These are phyloP conservation scores for Bovichtus variegatus DNA, from an alignment of 2,797 vertebrate species.

Conservation along the genomic window DNA sequence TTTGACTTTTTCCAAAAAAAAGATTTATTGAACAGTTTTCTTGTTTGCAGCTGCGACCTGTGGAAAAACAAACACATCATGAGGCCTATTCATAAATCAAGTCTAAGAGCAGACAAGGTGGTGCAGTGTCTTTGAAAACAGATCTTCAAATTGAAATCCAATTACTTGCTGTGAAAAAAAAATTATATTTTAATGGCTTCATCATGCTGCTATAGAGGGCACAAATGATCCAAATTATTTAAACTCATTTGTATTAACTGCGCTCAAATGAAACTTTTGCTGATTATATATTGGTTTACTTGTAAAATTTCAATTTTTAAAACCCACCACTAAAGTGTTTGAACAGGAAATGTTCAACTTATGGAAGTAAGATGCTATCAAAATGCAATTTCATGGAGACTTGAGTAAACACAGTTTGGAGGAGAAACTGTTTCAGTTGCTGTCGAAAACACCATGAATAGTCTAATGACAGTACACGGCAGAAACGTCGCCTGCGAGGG, in stretches of 20 bases:
- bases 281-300: conserved; percentile 19
- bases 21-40: conserved; percentile 84
- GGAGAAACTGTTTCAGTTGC: conserved; percentile 17
- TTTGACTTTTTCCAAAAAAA: conserved; percentile 80
- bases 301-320: conserved; percentile 25
- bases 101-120: not conserved
- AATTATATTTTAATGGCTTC: not conserved
- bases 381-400: conserved; percentile 50
- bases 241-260: conserved; percentile 20
- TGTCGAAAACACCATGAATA: conserved; percentile 28
- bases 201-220: not conserved
- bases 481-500: not conserved
- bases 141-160: conserved; percentile 4
- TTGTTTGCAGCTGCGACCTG: conserved; percentile 88
- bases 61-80: conserved; percentile 24
- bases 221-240: conserved; percentile 13
- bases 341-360: conserved; percentile 27
- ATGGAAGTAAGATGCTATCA: conserved; percentile 35
- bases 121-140: not conserved
- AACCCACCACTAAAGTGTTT: not conserved
- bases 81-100: conserved; percentile 3
- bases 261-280: conserved; percentile 40
- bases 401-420: conserved; percentile 27
- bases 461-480: conserved; percentile 25
- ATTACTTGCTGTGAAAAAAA: not conserved